Evolutionary conservation across 2,113 vertebrate genomes (phyloP).

Genomic region (Ictalurus punctatus): DNA sequence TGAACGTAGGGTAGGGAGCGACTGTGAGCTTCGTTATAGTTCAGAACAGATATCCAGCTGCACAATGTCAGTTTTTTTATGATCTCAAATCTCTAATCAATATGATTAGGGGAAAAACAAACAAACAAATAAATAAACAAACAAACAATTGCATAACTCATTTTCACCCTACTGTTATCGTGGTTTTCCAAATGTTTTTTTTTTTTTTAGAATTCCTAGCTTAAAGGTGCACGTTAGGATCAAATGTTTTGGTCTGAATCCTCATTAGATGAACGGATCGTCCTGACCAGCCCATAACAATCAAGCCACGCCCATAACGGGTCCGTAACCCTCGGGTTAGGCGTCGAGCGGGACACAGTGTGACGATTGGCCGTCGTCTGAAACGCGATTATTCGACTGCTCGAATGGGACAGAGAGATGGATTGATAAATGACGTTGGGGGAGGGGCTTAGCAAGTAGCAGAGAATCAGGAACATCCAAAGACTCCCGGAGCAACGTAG

Average conservation of each 20-base stretch:
- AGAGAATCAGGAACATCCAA: slow-evolving; percentile 68
- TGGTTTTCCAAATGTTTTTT: neutral
- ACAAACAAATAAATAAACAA: neutral
- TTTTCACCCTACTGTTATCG: neutral
- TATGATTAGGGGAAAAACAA: slow-evolving; percentile 49
- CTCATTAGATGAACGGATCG: slow-evolving; percentile 29
- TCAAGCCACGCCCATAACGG: slow-evolving; percentile 57
- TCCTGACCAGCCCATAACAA: slow-evolving; percentile 61
- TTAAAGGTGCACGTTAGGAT: slow-evolving; percentile 26
- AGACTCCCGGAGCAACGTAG: slow-evolving; percentile 69
- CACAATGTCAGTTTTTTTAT: slow-evolving; percentile 22
- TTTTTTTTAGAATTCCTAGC: slow-evolving; percentile 12
- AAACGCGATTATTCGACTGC: slow-evolving; percentile 65
- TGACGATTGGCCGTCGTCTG: slow-evolving; percentile 65
- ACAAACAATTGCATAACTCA: slow-evolving; percentile 43
- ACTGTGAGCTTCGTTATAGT: slow-evolving; percentile 11
- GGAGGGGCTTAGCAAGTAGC: neutral
- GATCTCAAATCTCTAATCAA: slow-evolving; percentile 49
- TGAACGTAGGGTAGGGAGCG: slow-evolving; percentile 19
- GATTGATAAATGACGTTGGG: slow-evolving; percentile 67
- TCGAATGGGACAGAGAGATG: slow-evolving; percentile 77
- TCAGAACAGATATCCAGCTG: slow-evolving; percentile 17
- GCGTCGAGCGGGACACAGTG: slow-evolving; percentile 49
- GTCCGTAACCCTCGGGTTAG: slow-evolving; percentile 52
- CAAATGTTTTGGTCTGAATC: slow-evolving; percentile 19